These are phyloP conservation scores for Chrysomallon squamiferum DNA, from an alignment of 1,140 invertebrate genomes.

Conservation along the genomic window DNA sequence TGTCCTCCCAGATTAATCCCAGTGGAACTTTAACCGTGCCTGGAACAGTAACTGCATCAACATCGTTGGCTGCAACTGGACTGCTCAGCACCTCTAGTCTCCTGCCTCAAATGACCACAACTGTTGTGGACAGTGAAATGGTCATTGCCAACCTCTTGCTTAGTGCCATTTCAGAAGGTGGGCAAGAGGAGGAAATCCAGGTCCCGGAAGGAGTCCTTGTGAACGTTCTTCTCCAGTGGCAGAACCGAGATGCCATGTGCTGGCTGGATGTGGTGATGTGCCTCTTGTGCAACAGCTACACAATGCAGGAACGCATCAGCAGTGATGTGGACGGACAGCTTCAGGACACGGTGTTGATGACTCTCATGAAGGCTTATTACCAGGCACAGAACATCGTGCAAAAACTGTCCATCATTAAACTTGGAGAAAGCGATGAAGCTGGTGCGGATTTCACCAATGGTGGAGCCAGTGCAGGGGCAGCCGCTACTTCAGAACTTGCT, in stretches of 20 bases:
- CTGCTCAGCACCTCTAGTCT: too few relatives aligned
- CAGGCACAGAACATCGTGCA: slow-evolving; percentile 42
- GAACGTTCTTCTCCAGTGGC: slow-evolving; percentile 50
- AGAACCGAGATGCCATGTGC: slow-evolving; percentile 57
- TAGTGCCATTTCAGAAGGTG: too few relatives aligned
- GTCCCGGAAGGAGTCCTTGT: neutral
- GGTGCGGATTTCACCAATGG: neutral
- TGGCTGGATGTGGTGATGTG: slow-evolving; percentile 60
- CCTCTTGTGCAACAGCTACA: slow-evolving; percentile 47
- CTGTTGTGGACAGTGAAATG: too few relatives aligned
- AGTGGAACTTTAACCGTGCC: too few relatives aligned
- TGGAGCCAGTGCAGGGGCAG: neutral
- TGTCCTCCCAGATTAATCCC: too few relatives aligned
- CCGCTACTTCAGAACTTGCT: neutral
- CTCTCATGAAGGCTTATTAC: slow-evolving; percentile 42
- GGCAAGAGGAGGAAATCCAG: too few relatives aligned
- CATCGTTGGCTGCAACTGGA: too few relatives aligned
- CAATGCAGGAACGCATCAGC: slow-evolving; percentile 23
- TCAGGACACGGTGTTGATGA: slow-evolving; percentile 34
- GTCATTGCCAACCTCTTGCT: too few relatives aligned
- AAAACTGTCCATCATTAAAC: slow-evolving; percentile 6
- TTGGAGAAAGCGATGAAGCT: neutral
- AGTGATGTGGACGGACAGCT: slow-evolving; percentile 15
- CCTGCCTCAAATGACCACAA: too few relatives aligned
- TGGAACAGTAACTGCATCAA: too few relatives aligned